A percentile compares a stretch with the other conserved stretches of the same genome.
phyloP scores from a whole-genome alignment of 2,797 vertebrate species.

The Lagorchestes hirsutus region DNA sequence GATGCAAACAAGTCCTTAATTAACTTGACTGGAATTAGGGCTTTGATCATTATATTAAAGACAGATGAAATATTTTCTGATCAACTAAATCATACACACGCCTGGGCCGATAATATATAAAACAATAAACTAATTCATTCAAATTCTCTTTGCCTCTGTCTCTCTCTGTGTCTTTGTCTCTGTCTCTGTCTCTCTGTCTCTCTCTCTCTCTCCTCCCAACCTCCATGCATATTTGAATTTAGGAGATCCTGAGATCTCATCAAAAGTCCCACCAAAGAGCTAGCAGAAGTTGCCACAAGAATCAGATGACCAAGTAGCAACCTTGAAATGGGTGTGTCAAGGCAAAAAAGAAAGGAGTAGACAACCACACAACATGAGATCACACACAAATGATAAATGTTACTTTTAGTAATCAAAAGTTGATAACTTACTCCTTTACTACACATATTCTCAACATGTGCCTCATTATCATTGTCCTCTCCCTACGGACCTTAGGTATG shows the following conservation, averaged over 20 bases:
- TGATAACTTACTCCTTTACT: neutral
- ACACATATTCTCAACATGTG: neutral
- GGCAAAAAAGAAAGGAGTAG: neutral
- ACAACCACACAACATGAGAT: neutral
- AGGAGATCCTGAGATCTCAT: neutral
- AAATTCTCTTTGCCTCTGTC: too few relatives aligned
- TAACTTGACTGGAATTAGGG: neutral
- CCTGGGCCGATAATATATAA: neutral
- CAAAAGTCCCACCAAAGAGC: neutral
- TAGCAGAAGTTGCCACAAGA: neutral
- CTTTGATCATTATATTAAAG: neutral
- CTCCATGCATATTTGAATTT: neutral
- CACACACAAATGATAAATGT: neutral
- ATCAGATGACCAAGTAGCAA: neutral
- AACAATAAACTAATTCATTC: too few relatives aligned
- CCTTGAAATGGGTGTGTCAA: neutral
- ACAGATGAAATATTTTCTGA: neutral
- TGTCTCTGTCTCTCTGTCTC: neutral
- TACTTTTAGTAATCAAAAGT: neutral
- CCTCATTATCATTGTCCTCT: neutral
- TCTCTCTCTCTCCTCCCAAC: neutral
- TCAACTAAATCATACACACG: neutral
- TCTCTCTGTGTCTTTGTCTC: too few relatives aligned
- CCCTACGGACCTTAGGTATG: neutral
- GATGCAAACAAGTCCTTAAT: neutral